Evolutionary conservation across 2,113 vertebrate species (phyloP), one percentile per base, ranked within the genome.

Genomic region (Atrichornis clamosus): DNA sequence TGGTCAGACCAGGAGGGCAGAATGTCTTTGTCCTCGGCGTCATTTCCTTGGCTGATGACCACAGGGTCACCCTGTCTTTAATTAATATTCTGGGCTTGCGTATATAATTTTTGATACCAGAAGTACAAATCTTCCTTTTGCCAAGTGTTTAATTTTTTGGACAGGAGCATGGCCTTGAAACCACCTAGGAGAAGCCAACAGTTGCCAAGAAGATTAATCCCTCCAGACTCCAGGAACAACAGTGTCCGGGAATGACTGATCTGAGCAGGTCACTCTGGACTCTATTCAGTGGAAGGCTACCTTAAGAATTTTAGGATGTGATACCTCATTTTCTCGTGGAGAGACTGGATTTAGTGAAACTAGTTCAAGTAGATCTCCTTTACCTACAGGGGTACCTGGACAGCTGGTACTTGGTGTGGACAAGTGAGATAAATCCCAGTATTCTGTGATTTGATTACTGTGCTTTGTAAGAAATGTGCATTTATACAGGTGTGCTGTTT

Each of bases 391-490:
- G 8, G 5, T 62, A 15, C 35, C 20, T 37, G 14, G 21, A 24
- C 11, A 37, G 13, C 21, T 69, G 41, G 8, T 62, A 1, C 15
- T 37, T 69, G 52, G 12, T 39, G n/a, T 35, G 64, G 37, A 18
- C 11, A 53, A 35, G 22, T 2, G 11, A 89, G 41, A 17, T 35
- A 49, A 79, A 63, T 58, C 10, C 17, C 17, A n/a, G 0, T 49
- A 18, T 30, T n/a, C 7, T 0, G 0, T 37, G 12, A 26, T 62
- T 18, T 27, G 44, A 15, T n/a, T 41, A 14, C 23, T 33, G 8
- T 41, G n/a, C 13, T 60, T 16, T 55, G 3, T 59, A 27, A 55
- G 60, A 74, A 77, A 12, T 28, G 14, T 1, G 5, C 2, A 2
- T 39, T 82, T 37, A 4, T 47, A 15, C 2, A 23, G 17, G 1